phyloP scores from a whole-genome alignment of 1,140 invertebrate genomes.

The Calliphora vicina region DNA sequence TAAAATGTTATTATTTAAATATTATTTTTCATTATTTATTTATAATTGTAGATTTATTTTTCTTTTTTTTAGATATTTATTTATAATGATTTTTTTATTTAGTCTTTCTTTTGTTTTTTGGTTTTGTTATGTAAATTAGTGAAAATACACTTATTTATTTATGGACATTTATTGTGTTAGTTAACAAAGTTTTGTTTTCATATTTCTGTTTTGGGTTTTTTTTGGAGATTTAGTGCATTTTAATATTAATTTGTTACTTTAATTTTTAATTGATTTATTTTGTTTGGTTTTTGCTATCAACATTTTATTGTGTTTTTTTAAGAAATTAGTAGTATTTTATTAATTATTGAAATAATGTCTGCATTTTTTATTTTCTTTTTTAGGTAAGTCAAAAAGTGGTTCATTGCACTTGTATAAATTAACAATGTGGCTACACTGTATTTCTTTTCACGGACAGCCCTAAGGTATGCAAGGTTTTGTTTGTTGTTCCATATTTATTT shows the following conservation, averaged over 20 bases:
- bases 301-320: neutral
- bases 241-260: neutral
- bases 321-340: too few relatives aligned
- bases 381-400: too few relatives aligned
- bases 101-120: neutral
- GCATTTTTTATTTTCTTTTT: too few relatives aligned
- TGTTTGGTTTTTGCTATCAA: neutral
- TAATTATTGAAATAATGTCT: too few relatives aligned
- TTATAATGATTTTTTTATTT: neutral
- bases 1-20: neutral
- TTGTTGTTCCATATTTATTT: too few relatives aligned
- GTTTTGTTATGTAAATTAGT: neutral
- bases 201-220: neutral
- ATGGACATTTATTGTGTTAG: constrained; percentile 9
- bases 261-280: neutral
- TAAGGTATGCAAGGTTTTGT: too few relatives aligned
- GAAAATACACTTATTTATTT: neutral
- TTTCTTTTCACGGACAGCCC: too few relatives aligned
- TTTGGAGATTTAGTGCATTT: neutral
- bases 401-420: too few relatives aligned
- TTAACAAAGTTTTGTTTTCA: neutral
- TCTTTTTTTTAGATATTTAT: neutral
- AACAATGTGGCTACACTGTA: too few relatives aligned
- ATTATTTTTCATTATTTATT: neutral
- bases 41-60: neutral